Conservation (phyloP, 2,888 invertebrate genomes). For the Coenonympha arcania region DNA sequence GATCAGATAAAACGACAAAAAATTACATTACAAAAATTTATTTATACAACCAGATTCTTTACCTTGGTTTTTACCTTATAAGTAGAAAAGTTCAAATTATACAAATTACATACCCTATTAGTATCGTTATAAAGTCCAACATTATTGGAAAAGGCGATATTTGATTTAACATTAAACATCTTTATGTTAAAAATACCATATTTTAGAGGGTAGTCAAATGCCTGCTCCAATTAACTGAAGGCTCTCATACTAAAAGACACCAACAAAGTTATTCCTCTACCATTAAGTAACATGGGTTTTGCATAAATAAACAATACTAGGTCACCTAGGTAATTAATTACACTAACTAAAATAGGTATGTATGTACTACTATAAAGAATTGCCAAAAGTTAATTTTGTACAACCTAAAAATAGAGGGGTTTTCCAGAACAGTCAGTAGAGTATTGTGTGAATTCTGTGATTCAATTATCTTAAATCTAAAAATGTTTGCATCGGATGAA, state of each 20-base stretch:
- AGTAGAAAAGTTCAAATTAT: conserved; percentile 35
- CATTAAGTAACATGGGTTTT: conserved; percentile 49
- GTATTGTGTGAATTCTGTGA: no score
- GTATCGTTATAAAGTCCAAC: neutral
- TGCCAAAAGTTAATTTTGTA: conserved; percentile 1
- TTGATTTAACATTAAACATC: neutral
- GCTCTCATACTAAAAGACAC: neutral
- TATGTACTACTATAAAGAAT: neutral
- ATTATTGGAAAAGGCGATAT: neutral
- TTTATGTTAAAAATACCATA: neutral
- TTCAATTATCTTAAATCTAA: no score
- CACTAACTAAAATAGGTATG: conserved; percentile 8
- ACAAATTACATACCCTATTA: conserved; percentile 21
- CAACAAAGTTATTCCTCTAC: conserved; percentile 35
- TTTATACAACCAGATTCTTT: conserved; percentile 56
- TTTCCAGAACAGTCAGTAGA: no score
- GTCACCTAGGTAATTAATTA: conserved; percentile 15
- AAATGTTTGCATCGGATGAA: no score
- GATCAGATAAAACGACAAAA: conserved; percentile 33
- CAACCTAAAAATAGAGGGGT: neutral
- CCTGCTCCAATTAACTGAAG: neutral
- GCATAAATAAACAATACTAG: conserved; percentile 37
- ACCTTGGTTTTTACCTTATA: conserved; percentile 46
- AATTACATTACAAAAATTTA: conserved; percentile 62
- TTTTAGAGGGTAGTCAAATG: neutral